A percentile compares a stretch with the other conserved stretches of the same genome.
Evolutionary conservation across 2,113 vertebrate genomes (phyloP).

Genomic region (Phainopepla nitens): DNA sequence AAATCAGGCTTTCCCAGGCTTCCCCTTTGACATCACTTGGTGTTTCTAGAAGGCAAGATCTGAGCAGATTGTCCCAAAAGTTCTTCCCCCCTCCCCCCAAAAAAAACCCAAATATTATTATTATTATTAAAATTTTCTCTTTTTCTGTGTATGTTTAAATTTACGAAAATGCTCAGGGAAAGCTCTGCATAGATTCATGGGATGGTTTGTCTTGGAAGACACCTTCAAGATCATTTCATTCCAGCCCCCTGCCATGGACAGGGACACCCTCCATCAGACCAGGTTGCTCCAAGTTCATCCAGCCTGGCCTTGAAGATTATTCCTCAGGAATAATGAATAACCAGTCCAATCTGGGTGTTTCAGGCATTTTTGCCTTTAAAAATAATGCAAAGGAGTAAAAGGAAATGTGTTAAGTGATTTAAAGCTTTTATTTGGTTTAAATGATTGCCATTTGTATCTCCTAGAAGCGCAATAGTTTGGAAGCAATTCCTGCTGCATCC

Average conservation of each 20-base stretch:
- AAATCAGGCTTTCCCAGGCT: background rate
- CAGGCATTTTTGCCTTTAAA: background rate
- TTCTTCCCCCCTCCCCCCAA: no score
- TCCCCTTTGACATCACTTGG: background rate
- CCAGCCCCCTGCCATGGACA: background rate
- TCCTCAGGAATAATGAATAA: background rate
- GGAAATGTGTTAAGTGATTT: background rate
- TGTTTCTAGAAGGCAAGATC: background rate
- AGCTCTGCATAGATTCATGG: background rate
- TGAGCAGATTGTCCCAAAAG: background rate
- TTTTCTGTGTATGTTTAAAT: background rate
- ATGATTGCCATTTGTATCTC: slow-evolving; percentile 24
- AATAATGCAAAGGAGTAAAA: background rate
- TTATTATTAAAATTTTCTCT: background rate
- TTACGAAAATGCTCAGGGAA: background rate
- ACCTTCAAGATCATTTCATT: background rate
- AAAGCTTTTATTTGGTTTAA: slow-evolving; percentile 13
- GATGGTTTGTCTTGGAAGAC: background rate
- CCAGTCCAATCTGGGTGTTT: background rate
- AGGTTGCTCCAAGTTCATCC: background rate
- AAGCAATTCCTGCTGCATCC: background rate
- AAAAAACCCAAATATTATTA: no score
- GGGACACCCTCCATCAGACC: background rate
- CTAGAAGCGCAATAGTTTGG: background rate
- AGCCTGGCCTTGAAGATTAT: background rate